Conservation (phyloP, 1,140 invertebrate species). For the Aphaenogaster floridana region DNA sequence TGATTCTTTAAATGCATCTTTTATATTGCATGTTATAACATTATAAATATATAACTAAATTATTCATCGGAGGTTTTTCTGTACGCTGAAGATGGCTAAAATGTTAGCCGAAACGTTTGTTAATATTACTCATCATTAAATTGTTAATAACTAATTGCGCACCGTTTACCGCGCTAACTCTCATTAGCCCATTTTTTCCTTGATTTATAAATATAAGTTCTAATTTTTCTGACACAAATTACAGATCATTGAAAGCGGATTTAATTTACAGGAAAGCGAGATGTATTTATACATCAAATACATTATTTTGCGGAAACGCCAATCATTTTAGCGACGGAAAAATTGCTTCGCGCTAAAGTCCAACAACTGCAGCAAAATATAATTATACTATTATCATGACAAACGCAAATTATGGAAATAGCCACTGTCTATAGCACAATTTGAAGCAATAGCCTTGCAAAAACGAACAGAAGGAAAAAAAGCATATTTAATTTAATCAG, state of each 20-base stretch:
- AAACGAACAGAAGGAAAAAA: neutral
- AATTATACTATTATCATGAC: neutral
- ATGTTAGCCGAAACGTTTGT: too few relatives aligned
- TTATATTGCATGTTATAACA: neutral
- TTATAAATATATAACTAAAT: neutral
- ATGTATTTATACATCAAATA: neutral
- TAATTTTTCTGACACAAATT: neutral
- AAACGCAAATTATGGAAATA: neutral
- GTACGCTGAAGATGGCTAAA: too few relatives aligned
- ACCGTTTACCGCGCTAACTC: too few relatives aligned
- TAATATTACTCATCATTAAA: too few relatives aligned
- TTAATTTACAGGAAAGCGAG: neutral
- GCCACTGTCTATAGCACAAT: neutral
- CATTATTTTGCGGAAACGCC: neutral
- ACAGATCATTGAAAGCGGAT: neutral
- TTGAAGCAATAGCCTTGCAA: neutral
- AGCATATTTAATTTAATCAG: neutral
- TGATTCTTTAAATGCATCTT: neutral
- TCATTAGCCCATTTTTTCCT: too few relatives aligned
- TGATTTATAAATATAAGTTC: neutral
- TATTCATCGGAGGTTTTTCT: too few relatives aligned
- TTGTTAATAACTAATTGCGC: too few relatives aligned
- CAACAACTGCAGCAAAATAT: neutral
- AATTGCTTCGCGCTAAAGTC: neutral
- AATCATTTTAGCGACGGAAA: neutral